These are phyloP conservation scores for Heteronetta atricapilla DNA, from an alignment of 2,113 vertebrate species.

Conservation along the genomic window DNA sequence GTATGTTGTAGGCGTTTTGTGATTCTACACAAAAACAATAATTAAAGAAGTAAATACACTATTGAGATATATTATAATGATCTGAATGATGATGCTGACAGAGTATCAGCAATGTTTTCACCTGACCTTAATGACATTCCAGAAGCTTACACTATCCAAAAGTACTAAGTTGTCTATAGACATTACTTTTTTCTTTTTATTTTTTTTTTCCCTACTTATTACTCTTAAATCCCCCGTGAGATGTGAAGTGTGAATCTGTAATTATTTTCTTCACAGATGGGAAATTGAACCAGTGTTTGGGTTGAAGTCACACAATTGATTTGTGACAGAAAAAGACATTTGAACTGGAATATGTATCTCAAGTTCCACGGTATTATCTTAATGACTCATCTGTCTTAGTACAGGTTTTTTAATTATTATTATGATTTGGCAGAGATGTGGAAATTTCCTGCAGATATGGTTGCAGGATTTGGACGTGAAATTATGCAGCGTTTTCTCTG, in stretches of 20 bases:
- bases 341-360: background rate
- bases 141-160: background rate
- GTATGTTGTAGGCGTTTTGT: background rate
- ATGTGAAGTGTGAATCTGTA: background rate
- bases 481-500: background rate
- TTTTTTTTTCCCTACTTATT: background rate
- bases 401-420: background rate
- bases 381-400: background rate
- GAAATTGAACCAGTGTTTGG: background rate
- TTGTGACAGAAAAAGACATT: background rate
- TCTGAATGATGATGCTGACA: background rate
- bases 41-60: background rate
- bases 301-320: background rate
- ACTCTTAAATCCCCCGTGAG: accelerated
- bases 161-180: background rate
- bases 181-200: background rate
- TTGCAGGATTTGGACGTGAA: background rate
- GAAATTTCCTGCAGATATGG: background rate
- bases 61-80: background rate
- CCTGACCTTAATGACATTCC: background rate
- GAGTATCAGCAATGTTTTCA: background rate
- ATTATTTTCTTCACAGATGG: background rate
- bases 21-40: background rate
- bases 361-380: background rate
- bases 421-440: background rate